Evolutionary conservation across 2,797 vertebrate genomes (phyloP).

Genomic region (Syngnathus acus): DNA sequence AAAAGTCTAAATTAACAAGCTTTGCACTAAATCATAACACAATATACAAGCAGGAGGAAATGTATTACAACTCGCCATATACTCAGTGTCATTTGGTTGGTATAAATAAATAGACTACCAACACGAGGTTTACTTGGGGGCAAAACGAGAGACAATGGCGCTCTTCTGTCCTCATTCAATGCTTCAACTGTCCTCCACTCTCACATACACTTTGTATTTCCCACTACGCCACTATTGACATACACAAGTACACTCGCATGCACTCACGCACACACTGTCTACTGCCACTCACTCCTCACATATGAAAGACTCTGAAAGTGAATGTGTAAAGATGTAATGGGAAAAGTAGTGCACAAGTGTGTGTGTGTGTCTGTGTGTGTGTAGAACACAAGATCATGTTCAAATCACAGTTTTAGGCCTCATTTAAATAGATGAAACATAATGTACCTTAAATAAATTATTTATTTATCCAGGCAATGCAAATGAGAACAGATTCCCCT

Average conservation of each 20-base stretch:
- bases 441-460: background rate
- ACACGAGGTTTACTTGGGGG: background rate
- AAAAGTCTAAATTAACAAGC: background rate
- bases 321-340: conserved; percentile 48
- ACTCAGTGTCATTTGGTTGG: background rate
- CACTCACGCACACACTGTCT: background rate
- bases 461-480: too few species aligned
- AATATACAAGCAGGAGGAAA: background rate
- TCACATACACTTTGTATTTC: conserved; percentile 70
- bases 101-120: background rate
- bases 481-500: too few species aligned
- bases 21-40: background rate
- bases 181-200: conserved; percentile 39
- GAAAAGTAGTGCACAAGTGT: conserved; percentile 22
- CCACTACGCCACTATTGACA: conserved; percentile 63
- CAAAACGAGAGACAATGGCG: conserved; percentile 31
- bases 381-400: conserved; percentile 42
- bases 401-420: conserved; percentile 43
- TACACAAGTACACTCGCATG: conserved; percentile 7
- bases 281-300: conserved; percentile 11
- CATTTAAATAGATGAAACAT: conserved; percentile 9
- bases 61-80: background rate
- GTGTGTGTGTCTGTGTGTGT: conserved; percentile 11
- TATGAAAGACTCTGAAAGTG: conserved; percentile 32
- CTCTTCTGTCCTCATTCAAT: conserved; percentile 34